These are phyloP conservation scores for Crax fasciolata DNA, from an alignment of 2,797 vertebrate species.

Conservation along the genomic window DNA sequence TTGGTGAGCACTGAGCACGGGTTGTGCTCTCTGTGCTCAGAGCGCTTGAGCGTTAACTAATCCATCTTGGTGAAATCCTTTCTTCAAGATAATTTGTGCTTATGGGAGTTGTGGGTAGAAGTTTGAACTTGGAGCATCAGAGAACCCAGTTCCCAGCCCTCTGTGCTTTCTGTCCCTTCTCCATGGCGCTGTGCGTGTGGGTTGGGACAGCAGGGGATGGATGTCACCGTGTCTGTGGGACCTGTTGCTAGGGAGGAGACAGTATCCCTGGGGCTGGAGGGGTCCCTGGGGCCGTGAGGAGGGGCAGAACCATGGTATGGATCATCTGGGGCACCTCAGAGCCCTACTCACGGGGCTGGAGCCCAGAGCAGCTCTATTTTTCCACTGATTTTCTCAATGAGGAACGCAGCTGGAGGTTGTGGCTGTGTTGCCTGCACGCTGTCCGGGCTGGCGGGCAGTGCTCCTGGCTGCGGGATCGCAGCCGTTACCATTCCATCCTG, in stretches of 20 bases:
- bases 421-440: neutral
- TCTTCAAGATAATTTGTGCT: neutral
- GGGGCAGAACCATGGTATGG: fast-evolving
- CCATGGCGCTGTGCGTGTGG: neutral
- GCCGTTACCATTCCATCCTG: neutral
- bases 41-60: conserved; percentile 46
- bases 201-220: neutral
- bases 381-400: neutral
- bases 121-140: neutral
- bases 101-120: fast-evolving
- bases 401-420: neutral
- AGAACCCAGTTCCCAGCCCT: neutral
- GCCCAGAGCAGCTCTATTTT: too few relatives aligned
- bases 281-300: fast-evolving
- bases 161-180: fast-evolving
- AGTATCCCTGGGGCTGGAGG: neutral
- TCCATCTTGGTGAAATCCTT: neutral
- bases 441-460: neutral
- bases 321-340: fast-evolving
- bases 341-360: neutral
- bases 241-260: neutral
- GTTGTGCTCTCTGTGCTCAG: neutral
- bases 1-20: too few relatives aligned
- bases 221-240: neutral
- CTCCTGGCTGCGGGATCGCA: too few relatives aligned